Evolutionary conservation across 2,888 invertebrate genomes (phyloP).

Genomic region (Lycocerus yunnanus): DNA sequence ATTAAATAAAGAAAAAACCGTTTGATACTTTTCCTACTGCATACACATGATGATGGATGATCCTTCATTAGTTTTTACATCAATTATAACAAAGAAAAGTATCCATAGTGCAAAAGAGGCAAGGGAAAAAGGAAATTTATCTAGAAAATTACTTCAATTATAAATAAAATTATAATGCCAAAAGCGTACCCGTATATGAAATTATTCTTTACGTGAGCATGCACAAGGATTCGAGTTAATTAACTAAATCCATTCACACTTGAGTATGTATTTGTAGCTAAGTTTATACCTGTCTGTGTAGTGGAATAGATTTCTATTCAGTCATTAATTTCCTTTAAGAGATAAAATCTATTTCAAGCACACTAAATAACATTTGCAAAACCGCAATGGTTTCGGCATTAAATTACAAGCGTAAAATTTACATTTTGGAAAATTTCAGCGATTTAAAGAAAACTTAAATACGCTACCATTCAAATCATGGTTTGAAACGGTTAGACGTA

Average conservation of each 20-base stretch:
- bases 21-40: background rate
- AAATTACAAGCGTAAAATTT: background rate
- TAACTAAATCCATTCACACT: conserved; percentile 16
- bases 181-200: background rate
- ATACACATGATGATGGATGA: background rate
- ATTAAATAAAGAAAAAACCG: background rate
- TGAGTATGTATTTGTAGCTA: conserved; percentile 12
- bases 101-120: background rate
- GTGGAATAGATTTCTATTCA: conserved; percentile 14
- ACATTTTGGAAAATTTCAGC: background rate
- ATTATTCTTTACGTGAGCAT: conserved; percentile 5
- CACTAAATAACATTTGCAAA: background rate
- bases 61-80: background rate
- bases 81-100: background rate
- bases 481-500: background rate
- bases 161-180: background rate
- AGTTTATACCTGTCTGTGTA: conserved; percentile 9
- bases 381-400: background rate
- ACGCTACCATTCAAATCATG: background rate
- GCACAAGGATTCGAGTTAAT: conserved; percentile 9
- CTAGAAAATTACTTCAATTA: background rate
- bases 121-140: background rate
- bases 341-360: conserved; percentile 20
- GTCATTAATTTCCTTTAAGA: conserved; percentile 16
- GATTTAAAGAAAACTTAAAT: background rate